A percentile compares a stretch with the other conserved stretches of the same genome.
Evolutionary conservation across 2,888 invertebrate genomes (phyloP).

Genomic region (Oscheius sp.): DNA sequence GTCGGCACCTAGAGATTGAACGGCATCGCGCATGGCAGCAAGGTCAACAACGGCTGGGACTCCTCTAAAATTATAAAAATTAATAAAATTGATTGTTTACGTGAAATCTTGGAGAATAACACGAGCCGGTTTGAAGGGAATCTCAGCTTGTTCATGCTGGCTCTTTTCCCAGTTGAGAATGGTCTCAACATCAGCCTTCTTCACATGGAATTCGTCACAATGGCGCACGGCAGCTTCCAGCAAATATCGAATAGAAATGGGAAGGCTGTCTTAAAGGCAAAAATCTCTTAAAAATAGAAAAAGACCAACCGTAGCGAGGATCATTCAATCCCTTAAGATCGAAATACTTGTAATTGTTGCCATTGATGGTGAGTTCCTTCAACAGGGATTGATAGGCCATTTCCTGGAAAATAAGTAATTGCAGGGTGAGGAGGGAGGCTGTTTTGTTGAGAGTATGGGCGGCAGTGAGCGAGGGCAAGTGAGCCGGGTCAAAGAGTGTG

Average conservation of each 20-base stretch:
- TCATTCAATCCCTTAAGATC: slow-evolving; percentile 80
- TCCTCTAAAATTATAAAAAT: slow-evolving; percentile 78
- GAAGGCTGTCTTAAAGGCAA: slow-evolving; percentile 75
- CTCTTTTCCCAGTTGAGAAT: slow-evolving; percentile 87
- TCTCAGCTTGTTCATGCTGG: slow-evolving; percentile 80
- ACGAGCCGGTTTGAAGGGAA: slow-evolving; percentile 93
- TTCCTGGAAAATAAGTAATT: no score
- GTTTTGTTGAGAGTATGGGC: not conserved
- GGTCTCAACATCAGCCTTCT: slow-evolving; percentile 84
- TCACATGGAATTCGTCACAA: slow-evolving; percentile 92
- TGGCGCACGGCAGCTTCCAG: slow-evolving; percentile 94
- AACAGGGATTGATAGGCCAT: slow-evolving; percentile 17
- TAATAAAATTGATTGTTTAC: slow-evolving; percentile 69
- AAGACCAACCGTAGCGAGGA: slow-evolving; percentile 80
- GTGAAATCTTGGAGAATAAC: slow-evolving; percentile 85
- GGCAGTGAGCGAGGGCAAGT: not conserved
- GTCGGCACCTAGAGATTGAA: slow-evolving; percentile 84
- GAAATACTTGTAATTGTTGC: slow-evolving; percentile 81
- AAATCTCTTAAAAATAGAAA: not conserved
- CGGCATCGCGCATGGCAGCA: slow-evolving; percentile 97
- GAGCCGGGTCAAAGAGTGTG: slow-evolving; percentile 23
- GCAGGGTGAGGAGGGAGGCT: no score
- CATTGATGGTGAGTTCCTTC: slow-evolving; percentile 53
- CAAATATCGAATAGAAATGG: slow-evolving; percentile 88
- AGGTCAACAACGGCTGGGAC: slow-evolving; percentile 98